Base-by-base conservation (phyloP, 2,888 invertebrate genomes). In the Maniola hyperantus region DNA sequence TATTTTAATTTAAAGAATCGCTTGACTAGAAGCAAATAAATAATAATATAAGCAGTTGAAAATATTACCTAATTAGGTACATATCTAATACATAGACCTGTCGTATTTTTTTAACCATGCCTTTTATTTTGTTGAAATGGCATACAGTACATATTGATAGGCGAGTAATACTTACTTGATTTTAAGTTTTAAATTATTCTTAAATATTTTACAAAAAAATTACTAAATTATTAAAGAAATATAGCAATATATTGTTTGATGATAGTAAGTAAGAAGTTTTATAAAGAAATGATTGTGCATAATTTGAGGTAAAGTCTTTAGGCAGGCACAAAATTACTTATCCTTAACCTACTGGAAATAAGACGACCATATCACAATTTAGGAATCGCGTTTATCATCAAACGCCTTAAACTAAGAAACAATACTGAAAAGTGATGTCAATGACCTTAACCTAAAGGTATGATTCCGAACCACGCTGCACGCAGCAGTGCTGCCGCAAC, bases 281-380 rank as follows among this genome's bases (percentile, higher is more conserved):
- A 5, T 18, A 48, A 4, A 8, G 6, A 44, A 44, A 44, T 5
- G 8, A 15, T 48, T 48, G 48, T 48, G 48, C 8, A 7, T 8
- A 0, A 48, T 46, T 15, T 0, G 6, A n/a, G 2, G 6, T 6
- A 6, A n/a, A 36, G 26, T 34, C 34, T 55, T 42, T 7, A n/a
- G 33, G 10, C n/a, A 59, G 59, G 59, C 51, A 36, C 55, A 72
- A 74, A 73, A 48, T 8, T 66, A 64, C 57, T 68, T 66, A 48
- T 66, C 65, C 64, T 73, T 76, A 75, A 71, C 71, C 76, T 79
- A 84, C 73, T 79, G 78, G 78, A 82, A 82, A 81, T 86, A 82
- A 83, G 88, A 85, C 84, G 83, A 79, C 81, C 84, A 83, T 90
- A 91, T 91, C 91, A 91, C 91, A 91, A 86, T 85, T 85, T 88